phyloP scores from a whole-genome alignment of 1,140 invertebrate genomes.

The Pseudomyrmex pallidus region DNA sequence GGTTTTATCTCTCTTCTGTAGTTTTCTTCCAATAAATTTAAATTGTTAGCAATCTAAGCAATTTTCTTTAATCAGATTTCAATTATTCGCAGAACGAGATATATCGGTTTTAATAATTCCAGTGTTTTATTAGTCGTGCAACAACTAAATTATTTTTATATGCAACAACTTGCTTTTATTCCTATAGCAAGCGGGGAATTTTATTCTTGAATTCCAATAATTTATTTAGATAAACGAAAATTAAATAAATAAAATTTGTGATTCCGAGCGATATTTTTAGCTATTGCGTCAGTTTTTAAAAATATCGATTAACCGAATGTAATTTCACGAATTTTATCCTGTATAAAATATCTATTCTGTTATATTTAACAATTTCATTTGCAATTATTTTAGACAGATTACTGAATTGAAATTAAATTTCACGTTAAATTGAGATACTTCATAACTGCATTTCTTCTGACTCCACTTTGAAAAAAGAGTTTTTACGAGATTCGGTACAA shows the following conservation, averaged over 20 bases:
- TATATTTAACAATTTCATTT: no score
- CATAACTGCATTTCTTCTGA: not conserved
- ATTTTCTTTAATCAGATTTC: not conserved
- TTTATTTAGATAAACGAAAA: not conserved
- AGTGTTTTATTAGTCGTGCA: not conserved
- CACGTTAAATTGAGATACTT: not conserved
- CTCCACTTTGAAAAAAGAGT: not conserved
- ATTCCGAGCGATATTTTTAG: conserved; percentile 9
- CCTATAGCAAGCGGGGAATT: not conserved
- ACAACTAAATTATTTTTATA: not conserved
- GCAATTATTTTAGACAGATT: not conserved
- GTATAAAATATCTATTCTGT: not conserved
- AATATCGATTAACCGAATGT: not conserved
- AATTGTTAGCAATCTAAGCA: not conserved
- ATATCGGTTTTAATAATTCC: not conserved
- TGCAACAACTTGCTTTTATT: not conserved
- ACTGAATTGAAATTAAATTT: not conserved
- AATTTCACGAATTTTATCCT: not conserved
- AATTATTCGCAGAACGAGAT: not conserved
- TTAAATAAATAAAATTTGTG: not conserved
- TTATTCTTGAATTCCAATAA: not conserved
- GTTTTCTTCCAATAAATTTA: not conserved
- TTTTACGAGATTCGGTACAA: not conserved
- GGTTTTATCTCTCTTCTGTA: not conserved
- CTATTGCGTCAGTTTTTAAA: not conserved